These are phyloP conservation scores for Girardia tigrina DNA, from an alignment of 2,888 invertebrate genomes.

Conservation along the genomic window DNA sequence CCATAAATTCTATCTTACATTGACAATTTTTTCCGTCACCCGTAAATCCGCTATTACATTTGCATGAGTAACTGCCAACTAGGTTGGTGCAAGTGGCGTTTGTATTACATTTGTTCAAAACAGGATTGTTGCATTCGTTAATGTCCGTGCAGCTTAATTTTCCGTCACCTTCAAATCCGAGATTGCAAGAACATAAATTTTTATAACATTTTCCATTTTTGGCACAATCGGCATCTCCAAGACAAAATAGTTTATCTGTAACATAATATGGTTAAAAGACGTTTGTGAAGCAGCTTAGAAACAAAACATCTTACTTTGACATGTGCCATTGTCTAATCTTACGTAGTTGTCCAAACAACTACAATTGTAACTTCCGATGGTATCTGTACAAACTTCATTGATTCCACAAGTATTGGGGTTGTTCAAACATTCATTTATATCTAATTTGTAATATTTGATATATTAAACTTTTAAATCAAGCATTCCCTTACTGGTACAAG, in stretches of 20 bases:
- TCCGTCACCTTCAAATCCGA: constrained; percentile 29
- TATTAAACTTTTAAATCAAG: neutral
- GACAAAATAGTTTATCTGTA: neutral
- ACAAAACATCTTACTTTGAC: constrained; percentile 16
- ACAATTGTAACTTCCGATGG: constrained; percentile 35
- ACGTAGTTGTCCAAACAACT: constrained; percentile 28
- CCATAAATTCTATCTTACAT: neutral
- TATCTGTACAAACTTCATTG: constrained; percentile 36
- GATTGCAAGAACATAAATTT: constrained; percentile 24
- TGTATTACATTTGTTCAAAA: constrained; percentile 16
- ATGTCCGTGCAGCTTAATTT: constrained; percentile 18
- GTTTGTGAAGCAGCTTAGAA: too few species aligned
- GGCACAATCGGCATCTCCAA: neutral
- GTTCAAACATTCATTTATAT: neutral
- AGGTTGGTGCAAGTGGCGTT: constrained; percentile 27
- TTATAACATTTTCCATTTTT: constrained; percentile 13
- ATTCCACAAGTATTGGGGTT: constrained; percentile 28
- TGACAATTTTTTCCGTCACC: constrained; percentile 27
- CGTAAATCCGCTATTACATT: constrained; percentile 21
- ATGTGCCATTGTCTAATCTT: neutral
- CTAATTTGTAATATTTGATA: neutral
- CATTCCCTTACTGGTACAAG: constrained; percentile 19
- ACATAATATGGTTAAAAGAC: neutral
- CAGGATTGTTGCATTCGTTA: constrained; percentile 23
- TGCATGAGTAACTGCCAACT: constrained; percentile 21